Evolutionary conservation across 2,113 vertebrate species (phyloP).

Genomic region (Galeopterus variegatus): DNA sequence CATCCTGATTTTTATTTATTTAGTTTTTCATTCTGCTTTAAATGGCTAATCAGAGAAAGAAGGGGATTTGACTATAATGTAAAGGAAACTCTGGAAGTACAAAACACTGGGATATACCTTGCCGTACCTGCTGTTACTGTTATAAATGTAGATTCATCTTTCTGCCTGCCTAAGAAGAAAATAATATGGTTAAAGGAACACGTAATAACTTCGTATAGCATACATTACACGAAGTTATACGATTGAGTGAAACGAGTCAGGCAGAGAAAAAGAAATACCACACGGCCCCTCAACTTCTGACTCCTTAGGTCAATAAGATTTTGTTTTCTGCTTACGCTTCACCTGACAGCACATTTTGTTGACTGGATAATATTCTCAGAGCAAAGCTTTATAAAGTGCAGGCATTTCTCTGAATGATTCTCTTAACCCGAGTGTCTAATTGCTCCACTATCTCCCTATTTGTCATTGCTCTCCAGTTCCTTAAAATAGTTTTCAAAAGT

Average conservation of each 20-base stretch:
- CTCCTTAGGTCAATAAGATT: not conserved
- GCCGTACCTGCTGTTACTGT: not conserved
- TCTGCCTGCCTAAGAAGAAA: not conserved
- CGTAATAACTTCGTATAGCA: too few species aligned
- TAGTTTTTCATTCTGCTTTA: constrained; percentile 25
- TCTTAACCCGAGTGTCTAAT: not conserved
- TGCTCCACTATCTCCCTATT: not conserved
- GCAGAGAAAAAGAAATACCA: too few species aligned
- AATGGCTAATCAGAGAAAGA: not conserved
- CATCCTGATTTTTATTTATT: constrained; percentile 17
- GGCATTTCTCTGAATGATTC: not conserved
- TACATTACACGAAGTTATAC: too few species aligned
- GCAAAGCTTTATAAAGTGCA: not conserved
- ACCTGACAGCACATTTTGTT: not conserved
- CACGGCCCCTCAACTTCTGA: too few species aligned
- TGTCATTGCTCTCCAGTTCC: not conserved
- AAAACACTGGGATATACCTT: not conserved
- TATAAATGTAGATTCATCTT: not conserved
- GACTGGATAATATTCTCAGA: not conserved
- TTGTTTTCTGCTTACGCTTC: not conserved
- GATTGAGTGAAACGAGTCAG: too few species aligned
- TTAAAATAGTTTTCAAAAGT: not conserved
- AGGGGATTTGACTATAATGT: not conserved
- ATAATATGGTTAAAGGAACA: not conserved
- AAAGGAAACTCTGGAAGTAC: not conserved